phyloP scores from a whole-genome alignment of 2,113 vertebrate genomes.

The Oxygymnocypris stewartii region DNA sequence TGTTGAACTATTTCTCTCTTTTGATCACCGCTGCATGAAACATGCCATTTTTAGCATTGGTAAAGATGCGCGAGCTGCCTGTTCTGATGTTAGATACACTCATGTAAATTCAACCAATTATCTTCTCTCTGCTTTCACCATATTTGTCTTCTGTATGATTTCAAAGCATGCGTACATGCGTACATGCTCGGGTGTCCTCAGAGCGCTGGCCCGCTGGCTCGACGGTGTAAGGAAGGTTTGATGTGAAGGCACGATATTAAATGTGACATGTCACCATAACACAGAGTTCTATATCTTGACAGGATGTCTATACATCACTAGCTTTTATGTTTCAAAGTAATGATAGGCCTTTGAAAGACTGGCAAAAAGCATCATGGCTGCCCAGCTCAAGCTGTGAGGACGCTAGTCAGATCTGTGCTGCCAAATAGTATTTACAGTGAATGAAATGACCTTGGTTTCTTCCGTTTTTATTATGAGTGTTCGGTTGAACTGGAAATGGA shows the following conservation, averaged over 20 bases:
- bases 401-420: not conserved
- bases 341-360: conserved; percentile 32
- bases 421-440: not conserved
- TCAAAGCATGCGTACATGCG: not conserved
- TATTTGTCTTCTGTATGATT: not conserved
- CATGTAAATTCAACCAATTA: not conserved
- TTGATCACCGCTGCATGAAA: conserved; percentile 12
- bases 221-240: conserved; percentile 19
- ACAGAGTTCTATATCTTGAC: conserved; percentile 47
- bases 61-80: not conserved
- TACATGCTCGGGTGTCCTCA: not conserved
- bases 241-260: conserved; percentile 50
- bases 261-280: conserved; percentile 47
- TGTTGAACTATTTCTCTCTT: conserved; percentile 38
- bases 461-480: not conserved
- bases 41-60: not conserved
- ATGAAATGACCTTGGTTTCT: conserved; percentile 1
- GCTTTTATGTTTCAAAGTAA: conserved; percentile 48
- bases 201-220: not conserved
- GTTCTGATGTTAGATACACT: not conserved
- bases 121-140: not conserved
- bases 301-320: conserved; percentile 49
- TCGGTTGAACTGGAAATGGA: not conserved
- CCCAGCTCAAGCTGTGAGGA: conserved; percentile 10
- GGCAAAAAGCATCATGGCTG: conserved; percentile 23